Evolutionary conservation across 2,888 invertebrate genomes (phyloP), one percentile per base, ranked within the genome.

Genomic region (Lathronympha strigana): DNA sequence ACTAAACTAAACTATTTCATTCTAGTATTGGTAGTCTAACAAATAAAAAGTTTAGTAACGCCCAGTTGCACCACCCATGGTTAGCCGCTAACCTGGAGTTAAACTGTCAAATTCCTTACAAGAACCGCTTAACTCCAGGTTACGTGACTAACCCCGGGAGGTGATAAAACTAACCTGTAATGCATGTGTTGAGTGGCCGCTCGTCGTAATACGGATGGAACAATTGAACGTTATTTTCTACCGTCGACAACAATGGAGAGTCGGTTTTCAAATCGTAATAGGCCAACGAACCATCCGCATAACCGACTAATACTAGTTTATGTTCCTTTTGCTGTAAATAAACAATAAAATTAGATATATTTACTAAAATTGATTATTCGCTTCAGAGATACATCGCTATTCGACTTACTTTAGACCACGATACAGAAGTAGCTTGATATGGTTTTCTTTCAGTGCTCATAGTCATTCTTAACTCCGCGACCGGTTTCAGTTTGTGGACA

Each of bases 251-350:
- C 9, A 95, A 73, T 0, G 92, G 88, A 0, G 94, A 94, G 15
- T 88, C 82, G 1, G 84, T 86, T 0, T 77, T 81, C 17, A 96
- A 73, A 78, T 95, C 92, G 88, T 93, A 96, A n/a, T 94, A 79
- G 3, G 94, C 95, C 1, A 94, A 92, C 31, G 93, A 88, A 0
- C 96, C 96, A 77, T 95, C 94, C 0, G 94, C 90, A 76, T 95
- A 95, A 1, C 95, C 95, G 1, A 94, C 95, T n/a, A 93, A 92
- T 50, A 96, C 82, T 33, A 88, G 83, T 8, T 84, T 83, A 73
- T 94, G 94, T 0, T 89, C 92, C 71, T 84, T 83, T 80, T 90
- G 87, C 93, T 94, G 74, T 25, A 88, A 87, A 66, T 67, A 61
- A 61, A 69, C 31, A 60, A 19, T 47, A 47, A 23, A 60, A 62